Conservation (phyloP, 2,113 vertebrate genomes). For the Xenopus borealis region DNA sequence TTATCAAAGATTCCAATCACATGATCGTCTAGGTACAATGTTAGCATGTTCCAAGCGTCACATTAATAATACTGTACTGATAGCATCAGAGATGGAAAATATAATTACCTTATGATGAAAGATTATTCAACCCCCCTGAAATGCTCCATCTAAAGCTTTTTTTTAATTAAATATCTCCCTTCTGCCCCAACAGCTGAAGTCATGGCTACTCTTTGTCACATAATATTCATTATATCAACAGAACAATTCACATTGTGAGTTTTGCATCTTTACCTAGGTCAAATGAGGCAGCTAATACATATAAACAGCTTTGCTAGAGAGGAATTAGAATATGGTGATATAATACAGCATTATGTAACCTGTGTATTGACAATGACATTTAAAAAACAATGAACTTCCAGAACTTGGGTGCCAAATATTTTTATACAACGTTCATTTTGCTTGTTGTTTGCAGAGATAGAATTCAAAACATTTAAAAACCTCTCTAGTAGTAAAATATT, state of each 20-base stretch:
- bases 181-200: neutral
- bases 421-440: too few species aligned
- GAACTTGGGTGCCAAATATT: too few species aligned
- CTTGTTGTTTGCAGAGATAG: too few species aligned
- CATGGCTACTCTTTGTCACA: neutral
- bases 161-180: too few species aligned
- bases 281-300: neutral
- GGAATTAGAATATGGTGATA: too few species aligned
- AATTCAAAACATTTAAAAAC: too few species aligned
- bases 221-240: neutral
- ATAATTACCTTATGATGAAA: slow-evolving; percentile 37
- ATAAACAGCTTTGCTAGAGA: too few species aligned
- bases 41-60: neutral
- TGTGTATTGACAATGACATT: too few species aligned
- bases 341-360: too few species aligned
- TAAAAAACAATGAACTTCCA: too few species aligned
- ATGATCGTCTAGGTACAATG: neutral
- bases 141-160: neutral
- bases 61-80: neutral
- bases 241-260: too few species aligned
- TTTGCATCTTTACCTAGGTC: neutral
- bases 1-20: neutral
- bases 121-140: neutral
- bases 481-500: too few species aligned
- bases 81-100: slow-evolving; percentile 29